Evolutionary conservation across 2,888 invertebrate species (phyloP), one percentile per base, ranked within the genome.

Genomic region (Cerastoderma edule): DNA sequence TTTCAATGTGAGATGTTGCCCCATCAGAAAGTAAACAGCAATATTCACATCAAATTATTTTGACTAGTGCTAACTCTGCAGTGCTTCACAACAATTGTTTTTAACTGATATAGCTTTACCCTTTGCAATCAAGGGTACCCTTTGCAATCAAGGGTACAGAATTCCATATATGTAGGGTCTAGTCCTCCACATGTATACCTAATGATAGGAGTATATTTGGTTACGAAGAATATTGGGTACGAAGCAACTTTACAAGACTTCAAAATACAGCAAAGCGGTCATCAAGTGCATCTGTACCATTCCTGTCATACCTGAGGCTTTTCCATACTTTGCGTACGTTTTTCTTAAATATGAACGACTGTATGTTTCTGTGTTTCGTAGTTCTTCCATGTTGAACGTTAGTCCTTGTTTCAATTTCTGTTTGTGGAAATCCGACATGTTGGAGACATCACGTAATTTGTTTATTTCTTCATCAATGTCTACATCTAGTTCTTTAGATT

Each of bases 311-410:
- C 95, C 95, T 88, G 96, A 96, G 10, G 94, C 92, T 65, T 94
- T 91, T 0, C 98, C 98, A 92, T 96, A 97, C 65, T 94, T 94
- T 1, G 85, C 89, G 80, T 86, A 91, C 48, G 86, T 66, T 71
- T 78, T 80, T 32, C 83, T 73, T 6, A 70, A 50, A 33, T 50
- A 66, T 22, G 27, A 30, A 13, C 66, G 32, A 39, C 33, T 19
- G 16, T 39, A 39, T 10, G 22, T 22, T n/a, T 22, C 6, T 13
- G 22, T 24, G 13, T 22, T 39, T 24, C 60, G 22, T 24, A 60
- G 4, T 35, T 60, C 27, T 3, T 60, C 39, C 60, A 60, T 60
- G 22, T 39, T 30, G 24, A 60, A 60, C 1, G 39, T 35, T n/a
- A 5, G 2, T 28, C 30, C 13, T 32, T 27, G 39, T 10, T 35